phyloP scores from a whole-genome alignment of 2,797 vertebrate genomes.

The Mormyrus hasselquistii region DNA sequence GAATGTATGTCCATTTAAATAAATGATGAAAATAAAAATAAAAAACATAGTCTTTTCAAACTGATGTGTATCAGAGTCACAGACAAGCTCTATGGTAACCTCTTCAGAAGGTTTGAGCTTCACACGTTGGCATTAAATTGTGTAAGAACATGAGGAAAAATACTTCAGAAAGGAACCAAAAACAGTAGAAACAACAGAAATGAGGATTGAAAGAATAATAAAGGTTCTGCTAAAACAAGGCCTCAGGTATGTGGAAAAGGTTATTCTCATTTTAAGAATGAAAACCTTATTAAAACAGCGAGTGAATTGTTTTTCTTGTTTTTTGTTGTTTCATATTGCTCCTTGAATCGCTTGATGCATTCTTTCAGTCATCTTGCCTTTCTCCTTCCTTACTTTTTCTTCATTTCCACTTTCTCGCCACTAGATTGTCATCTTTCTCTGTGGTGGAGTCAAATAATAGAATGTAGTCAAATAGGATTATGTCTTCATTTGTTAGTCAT shows the following conservation, averaged over 20 bases:
- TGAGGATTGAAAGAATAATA: not conserved
- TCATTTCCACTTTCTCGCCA: slow-evolving; percentile 48
- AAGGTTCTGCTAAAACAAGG: not conserved
- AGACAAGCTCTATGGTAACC: not conserved
- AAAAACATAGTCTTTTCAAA: not conserved
- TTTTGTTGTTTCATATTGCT: not conserved
- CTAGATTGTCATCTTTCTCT: slow-evolving; percentile 48
- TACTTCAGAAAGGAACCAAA: not conserved
- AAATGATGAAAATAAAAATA: slow-evolving; percentile 3
- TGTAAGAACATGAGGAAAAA: not conserved
- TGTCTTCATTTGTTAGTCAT: not conserved
- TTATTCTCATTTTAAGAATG: not conserved
- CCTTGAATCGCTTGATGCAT: not conserved
- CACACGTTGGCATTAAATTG: not conserved
- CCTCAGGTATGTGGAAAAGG: not conserved
- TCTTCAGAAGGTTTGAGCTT: not conserved
- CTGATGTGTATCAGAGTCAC: not conserved
- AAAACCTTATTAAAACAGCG: not conserved
- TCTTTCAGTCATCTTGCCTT: not conserved
- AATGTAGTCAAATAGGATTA: not conserved
- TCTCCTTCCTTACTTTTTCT: not conserved
- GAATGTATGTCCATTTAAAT: slow-evolving; percentile 3
- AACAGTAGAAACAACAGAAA: not conserved
- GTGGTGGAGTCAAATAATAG: not conserved
- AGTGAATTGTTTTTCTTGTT: not conserved